phyloP scores from a whole-genome alignment of 2,113 vertebrate genomes.

The Reinhardtius hippoglossoides region DNA sequence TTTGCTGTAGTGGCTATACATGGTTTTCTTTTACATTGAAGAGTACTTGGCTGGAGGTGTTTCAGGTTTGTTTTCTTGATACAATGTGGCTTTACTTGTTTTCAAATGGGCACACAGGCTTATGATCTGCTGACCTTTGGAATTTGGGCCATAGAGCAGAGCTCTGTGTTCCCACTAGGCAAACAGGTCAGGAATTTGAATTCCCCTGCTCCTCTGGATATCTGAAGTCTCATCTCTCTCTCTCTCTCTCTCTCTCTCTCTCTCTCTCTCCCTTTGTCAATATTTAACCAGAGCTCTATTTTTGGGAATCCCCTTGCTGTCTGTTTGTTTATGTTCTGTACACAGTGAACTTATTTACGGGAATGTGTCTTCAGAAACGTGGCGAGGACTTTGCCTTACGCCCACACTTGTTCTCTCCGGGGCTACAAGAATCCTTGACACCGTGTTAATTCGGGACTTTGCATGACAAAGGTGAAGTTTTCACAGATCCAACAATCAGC shows the following conservation, averaged over 20 bases:
- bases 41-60: not conserved
- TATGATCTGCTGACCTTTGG: constrained; percentile 66
- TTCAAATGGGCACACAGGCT: constrained; percentile 28
- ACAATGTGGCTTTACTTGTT: constrained; percentile 13
- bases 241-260: not conserved
- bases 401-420: not conserved
- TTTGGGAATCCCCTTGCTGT: constrained; percentile 49
- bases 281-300: constrained; percentile 58
- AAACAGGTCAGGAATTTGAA: constrained; percentile 56
- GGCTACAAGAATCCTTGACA: not conserved
- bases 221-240: not conserved
- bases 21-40: not conserved
- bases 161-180: constrained; percentile 38
- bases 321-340: constrained; percentile 11
- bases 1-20: not conserved
- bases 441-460: constrained; percentile 23
- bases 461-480: constrained; percentile 34
- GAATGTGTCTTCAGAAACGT: constrained; percentile 14
- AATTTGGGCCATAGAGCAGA: constrained; percentile 42
- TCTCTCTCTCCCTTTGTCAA: constrained; percentile 30
- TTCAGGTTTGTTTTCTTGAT: constrained; percentile 1
- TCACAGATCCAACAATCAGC: constrained; percentile 4
- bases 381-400: not conserved
- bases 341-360: not conserved
- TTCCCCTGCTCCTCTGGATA: constrained; percentile 8